Conservation (phyloP, 2,797 vertebrate species). For the Loris lydekkerianus region DNA sequence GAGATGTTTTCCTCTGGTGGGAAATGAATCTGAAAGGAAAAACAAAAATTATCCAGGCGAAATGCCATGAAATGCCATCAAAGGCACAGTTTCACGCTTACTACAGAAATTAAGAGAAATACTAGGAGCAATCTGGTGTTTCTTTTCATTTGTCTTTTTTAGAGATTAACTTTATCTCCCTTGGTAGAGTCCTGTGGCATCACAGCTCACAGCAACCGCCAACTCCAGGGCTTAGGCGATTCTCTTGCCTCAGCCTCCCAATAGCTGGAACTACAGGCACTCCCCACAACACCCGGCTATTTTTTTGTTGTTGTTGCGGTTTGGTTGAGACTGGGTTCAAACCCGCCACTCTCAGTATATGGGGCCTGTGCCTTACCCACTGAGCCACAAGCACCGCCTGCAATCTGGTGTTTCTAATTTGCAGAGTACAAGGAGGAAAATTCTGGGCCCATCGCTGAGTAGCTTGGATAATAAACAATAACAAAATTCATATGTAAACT, state of each 20-base stretch:
- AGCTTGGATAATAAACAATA: neutral
- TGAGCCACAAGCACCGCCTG: no score
- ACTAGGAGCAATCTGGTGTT: neutral
- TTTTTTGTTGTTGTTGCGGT: no score
- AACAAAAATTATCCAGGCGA: constrained; percentile 11
- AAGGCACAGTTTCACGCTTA: neutral
- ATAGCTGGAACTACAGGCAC: no score
- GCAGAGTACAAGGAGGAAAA: neutral
- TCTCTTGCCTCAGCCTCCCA: no score
- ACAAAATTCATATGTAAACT: constrained; percentile 23
- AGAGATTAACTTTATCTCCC: no score
- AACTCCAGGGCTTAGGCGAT: no score
- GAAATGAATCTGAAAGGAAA: constrained; percentile 45
- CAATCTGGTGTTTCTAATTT: neutral
- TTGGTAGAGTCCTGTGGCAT: no score
- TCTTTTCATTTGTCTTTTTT: neutral
- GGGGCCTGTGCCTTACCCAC: no score
- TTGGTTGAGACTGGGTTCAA: no score
- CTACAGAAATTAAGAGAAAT: neutral
- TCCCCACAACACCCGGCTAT: no score
- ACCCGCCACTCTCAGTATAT: no score
- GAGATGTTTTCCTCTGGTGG: neutral
- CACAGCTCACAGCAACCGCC: no score
- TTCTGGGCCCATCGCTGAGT: neutral
- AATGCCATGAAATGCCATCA: neutral